Conservation (phyloP, 2,113 vertebrate species). For the Fregetta grallaria region DNA sequence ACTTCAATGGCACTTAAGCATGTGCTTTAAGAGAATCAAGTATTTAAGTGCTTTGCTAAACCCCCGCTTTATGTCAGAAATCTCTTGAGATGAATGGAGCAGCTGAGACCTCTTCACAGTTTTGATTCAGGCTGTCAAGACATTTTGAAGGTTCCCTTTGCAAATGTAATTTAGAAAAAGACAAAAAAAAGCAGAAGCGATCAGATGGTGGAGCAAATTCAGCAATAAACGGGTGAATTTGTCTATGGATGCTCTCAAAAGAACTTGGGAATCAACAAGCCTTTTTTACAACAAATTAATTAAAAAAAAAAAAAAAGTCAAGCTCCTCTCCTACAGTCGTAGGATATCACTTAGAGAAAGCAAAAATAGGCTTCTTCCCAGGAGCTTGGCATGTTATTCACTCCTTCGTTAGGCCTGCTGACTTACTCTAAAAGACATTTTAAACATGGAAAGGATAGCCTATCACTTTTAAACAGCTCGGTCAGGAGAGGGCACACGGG, state of each 20-base stretch:
- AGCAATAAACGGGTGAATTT: background rate
- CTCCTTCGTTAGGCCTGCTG: background rate
- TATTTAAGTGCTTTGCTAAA: slow-evolving; percentile 1
- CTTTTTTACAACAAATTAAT: background rate
- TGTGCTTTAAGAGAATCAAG: background rate
- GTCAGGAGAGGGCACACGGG: background rate
- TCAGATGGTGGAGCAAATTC: background rate
- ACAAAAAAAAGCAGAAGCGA: background rate
- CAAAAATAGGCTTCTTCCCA: background rate
- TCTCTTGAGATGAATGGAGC: slow-evolving; percentile 12
- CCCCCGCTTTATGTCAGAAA: background rate
- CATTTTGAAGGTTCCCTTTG: background rate
- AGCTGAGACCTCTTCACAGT: slow-evolving; percentile 57
- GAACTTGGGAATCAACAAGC: background rate
- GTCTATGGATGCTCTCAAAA: background rate
- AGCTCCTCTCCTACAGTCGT: background rate
- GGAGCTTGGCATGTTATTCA: background rate
- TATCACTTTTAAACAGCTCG: background rate
- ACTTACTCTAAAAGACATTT: background rate
- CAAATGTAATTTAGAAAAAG: background rate
- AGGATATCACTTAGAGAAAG: background rate
- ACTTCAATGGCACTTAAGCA: background rate
- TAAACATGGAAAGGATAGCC: background rate
- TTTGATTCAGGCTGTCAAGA: slow-evolving; percentile 29
- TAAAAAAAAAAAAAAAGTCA: background rate